A percentile compares a stretch with the other conserved stretches of the same genome.
Evolutionary conservation across 2,113 vertebrate genomes (phyloP).

Genomic region (Microcebus jonahi): DNA sequence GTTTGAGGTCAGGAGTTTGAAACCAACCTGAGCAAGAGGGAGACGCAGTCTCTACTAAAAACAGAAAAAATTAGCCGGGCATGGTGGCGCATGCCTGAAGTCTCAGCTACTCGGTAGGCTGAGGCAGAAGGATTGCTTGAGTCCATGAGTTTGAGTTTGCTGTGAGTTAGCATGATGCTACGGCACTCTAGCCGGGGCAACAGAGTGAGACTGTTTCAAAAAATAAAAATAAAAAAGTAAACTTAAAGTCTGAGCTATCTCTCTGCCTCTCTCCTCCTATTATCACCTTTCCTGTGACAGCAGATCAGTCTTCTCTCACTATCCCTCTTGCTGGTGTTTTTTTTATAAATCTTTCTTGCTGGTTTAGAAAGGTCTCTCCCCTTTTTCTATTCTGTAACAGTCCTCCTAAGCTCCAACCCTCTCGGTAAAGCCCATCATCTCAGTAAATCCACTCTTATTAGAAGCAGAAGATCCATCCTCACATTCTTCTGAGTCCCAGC

Average conservation of each 20-base stretch:
- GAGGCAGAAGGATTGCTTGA: too few relatives aligned
- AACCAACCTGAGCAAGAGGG: too few relatives aligned
- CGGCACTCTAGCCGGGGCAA: too few relatives aligned
- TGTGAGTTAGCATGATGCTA: too few relatives aligned
- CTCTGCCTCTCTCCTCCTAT: not conserved
- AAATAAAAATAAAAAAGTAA: not conserved
- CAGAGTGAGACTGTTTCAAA: too few relatives aligned
- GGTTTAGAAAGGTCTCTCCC: not conserved
- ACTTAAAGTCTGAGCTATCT: not conserved
- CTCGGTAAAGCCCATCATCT: not conserved
- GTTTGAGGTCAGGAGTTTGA: too few relatives aligned
- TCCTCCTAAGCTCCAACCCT: not conserved
- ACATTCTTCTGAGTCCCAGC: not conserved
- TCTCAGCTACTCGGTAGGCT: too few relatives aligned
- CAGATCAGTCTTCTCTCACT: not conserved
- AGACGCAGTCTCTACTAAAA: too few relatives aligned
- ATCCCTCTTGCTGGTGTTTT: not conserved
- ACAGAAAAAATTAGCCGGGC: too few relatives aligned
- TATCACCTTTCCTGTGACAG: not conserved
- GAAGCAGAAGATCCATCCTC: not conserved
- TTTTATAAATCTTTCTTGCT: conserved; percentile 5
- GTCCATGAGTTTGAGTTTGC: too few relatives aligned
- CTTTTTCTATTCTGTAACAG: not conserved
- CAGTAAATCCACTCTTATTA: not conserved
- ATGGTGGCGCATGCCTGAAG: too few relatives aligned